Conservation (phyloP, 2,888 invertebrate genomes). For the Eucera pruinosa region DNA sequence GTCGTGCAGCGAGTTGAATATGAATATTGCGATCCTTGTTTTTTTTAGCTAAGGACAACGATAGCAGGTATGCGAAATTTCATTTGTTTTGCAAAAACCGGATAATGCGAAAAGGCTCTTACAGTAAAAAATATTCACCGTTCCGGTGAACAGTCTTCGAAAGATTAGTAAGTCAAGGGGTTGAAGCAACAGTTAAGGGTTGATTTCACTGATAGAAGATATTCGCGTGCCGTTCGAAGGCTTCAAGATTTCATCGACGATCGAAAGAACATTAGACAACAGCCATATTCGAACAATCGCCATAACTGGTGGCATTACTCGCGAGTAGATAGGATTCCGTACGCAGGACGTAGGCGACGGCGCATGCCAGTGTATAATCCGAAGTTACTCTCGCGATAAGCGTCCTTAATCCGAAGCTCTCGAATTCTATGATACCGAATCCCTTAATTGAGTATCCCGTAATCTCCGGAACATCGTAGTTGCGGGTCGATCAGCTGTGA, state of each 20-base stretch:
- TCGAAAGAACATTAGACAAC: neutral
- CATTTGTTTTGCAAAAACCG: no score
- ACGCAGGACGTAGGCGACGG: constrained; percentile 36
- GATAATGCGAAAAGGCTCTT: no score
- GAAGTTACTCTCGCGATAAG: constrained; percentile 72
- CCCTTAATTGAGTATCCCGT: constrained; percentile 75
- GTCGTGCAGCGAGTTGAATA: no score
- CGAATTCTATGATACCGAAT: constrained; percentile 75
- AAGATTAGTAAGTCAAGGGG: no score
- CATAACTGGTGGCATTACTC: constrained; percentile 13
- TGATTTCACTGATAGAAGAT: no score
- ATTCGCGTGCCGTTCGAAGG: no score
- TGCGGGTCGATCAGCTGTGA: constrained; percentile 65
- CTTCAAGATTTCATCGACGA: neutral
- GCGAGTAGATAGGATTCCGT: constrained; percentile 24
- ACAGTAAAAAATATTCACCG: no score
- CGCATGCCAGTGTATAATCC: constrained; percentile 60
- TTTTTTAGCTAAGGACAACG: no score
- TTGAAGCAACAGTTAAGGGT: no score
- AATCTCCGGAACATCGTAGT: constrained; percentile 71
- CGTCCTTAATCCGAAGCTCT: constrained; percentile 73
- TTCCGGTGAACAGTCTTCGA: no score
- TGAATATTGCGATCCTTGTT: no score
- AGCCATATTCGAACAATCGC: neutral
- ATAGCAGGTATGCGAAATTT: no score